A percentile compares a stretch with the other conserved stretches of the same genome.
Evolutionary conservation across 2,113 vertebrate species (phyloP).

Genomic region (Ramphastos sulfuratus): DNA sequence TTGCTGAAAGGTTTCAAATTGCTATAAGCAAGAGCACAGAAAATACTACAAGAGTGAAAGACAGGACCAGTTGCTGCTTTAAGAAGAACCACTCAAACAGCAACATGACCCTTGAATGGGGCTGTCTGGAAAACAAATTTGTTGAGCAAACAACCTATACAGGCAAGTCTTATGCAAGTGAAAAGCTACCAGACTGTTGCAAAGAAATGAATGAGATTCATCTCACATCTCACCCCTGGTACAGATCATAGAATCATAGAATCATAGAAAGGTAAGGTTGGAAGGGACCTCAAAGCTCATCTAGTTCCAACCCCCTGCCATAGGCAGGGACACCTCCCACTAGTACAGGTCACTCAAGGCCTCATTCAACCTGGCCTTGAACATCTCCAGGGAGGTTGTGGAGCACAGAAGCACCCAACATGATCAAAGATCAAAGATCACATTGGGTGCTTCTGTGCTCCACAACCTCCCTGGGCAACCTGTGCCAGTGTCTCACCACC

Average conservation of each 20-base stretch:
- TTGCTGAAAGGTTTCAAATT: neutral
- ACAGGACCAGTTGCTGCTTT: neutral
- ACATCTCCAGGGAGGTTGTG: no score
- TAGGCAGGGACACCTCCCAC: no score
- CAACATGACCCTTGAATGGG: neutral
- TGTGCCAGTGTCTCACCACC: no score
- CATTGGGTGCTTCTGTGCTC: no score
- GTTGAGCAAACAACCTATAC: constrained; percentile 1
- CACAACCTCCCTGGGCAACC: no score
- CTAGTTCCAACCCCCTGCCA: no score
- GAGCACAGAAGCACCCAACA: no score
- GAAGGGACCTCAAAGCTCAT: no score
- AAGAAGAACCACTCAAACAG: neutral
- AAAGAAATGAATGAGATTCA: constrained; percentile 9
- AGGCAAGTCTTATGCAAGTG: neutral
- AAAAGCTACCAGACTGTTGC: neutral
- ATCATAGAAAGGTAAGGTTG: no score
- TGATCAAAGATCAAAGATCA: no score
- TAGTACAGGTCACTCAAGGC: no score
- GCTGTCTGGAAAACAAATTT: constrained; percentile 19
- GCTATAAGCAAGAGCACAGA: neutral
- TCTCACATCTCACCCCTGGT: neutral
- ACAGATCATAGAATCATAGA: neutral
- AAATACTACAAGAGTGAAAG: neutral
- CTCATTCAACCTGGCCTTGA: no score